Base-by-base conservation (phyloP, 2,113 vertebrate genomes). In the Cyphomyrus discorhynchus region DNA sequence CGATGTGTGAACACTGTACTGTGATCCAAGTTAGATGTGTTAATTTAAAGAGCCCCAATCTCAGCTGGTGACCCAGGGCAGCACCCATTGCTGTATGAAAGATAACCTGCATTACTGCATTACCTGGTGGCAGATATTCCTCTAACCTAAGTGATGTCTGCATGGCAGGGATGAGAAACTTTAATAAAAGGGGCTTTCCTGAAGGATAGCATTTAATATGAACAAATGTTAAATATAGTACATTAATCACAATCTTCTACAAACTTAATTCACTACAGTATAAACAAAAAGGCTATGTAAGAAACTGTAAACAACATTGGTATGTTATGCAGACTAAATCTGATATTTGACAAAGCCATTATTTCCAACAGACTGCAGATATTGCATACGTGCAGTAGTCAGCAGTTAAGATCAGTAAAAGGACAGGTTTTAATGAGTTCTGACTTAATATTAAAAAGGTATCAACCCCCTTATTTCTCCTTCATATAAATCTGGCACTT, bases 401-500 rank as follows among this genome's bases (percentile, higher is more conserved):
- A 35, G 66, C 31, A 35, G 13, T 74, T 74, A 66, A 66, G 58
- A 27, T 66, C 58, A 66, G n/a, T 66, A 70, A 70, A 27, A 11
- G 9, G 62, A 27, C 62, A 66, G 56, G 6, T 58, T 58, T 58
- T 77, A 39, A 77, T 77, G 31, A 42, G 13, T 80, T 42, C 7
- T 15, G 35, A 39, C 35, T 42, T 42, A 27, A 53, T 56, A 62
- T 95, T 91, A 95, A 53, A 95, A 88, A 6, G 94, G 93, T 56
- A 93, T 88, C 93, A 96, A 94, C 21, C 95, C 91, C 83, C 50
- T 93, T 70, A 90, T 90, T 89, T 94, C 93, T 39, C 93, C 88
- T 86, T 94, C 93, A 88, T 96, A 96, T 19, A 96, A 88, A 89
- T 96, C 94, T 13, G 96, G 95, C 66, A 96, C 92, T 31, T 94